Percentiles rank a stretch among this genome's conserved stretches.
These are phyloP conservation scores for Iphiclides podalirius DNA, from an alignment of 2,888 invertebrate species.

Conservation along the genomic window DNA sequence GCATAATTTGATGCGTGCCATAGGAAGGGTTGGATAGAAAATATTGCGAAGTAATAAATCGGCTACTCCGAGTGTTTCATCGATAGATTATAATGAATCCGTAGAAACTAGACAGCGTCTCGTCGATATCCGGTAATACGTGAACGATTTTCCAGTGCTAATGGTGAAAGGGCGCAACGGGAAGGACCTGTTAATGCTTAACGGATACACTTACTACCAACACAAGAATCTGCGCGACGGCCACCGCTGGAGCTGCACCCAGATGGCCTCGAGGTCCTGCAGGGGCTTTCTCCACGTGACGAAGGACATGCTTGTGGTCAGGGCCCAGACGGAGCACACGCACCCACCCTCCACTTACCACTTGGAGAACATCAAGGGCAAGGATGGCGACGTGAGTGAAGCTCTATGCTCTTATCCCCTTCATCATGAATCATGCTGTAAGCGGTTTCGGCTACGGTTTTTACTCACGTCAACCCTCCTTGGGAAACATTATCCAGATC, in stretches of 20 bases:
- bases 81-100: too few relatives aligned
- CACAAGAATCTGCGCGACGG: slow-evolving; percentile 67
- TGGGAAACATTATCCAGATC: too few relatives aligned
- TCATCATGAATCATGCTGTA: too few relatives aligned
- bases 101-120: too few relatives aligned
- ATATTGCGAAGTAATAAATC: too few relatives aligned
- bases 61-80: too few relatives aligned
- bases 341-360: slow-evolving; percentile 64
- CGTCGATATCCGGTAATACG: slow-evolving; percentile 25
- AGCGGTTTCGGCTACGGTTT: too few relatives aligned
- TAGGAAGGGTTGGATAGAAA: too few relatives aligned
- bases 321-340: slow-evolving; percentile 64
- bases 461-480: too few relatives aligned
- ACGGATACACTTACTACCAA: slow-evolving; percentile 71
- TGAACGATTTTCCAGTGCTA: slow-evolving; percentile 52
- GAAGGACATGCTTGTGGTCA: slow-evolving; percentile 59
- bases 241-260: slow-evolving; percentile 72
- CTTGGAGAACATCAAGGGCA: slow-evolving; percentile 46
- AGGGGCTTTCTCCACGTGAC: slow-evolving; percentile 69
- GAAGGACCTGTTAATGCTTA: slow-evolving; percentile 63
- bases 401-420: too few relatives aligned
- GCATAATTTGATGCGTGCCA: too few relatives aligned
- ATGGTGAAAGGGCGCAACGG: slow-evolving; percentile 68
- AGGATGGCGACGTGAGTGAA: slow-evolving; percentile 34
- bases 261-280: slow-evolving; percentile 73